Evolutionary conservation across 2,113 vertebrate genomes (phyloP).

Genomic region (Paramisgurnus dabryanus): DNA sequence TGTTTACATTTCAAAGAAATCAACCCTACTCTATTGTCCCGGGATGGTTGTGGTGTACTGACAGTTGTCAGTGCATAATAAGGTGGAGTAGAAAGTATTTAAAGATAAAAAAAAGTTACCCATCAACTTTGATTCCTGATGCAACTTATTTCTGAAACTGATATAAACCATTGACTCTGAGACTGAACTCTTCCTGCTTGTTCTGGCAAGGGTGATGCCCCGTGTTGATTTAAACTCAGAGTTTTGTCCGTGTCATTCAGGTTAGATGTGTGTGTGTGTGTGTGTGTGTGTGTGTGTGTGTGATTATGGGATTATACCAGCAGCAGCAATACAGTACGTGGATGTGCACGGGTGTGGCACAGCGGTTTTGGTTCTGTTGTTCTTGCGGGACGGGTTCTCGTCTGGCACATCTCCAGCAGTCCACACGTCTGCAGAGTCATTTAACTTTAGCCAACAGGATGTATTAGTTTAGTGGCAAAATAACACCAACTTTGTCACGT

Average conservation of each 20-base stretch:
- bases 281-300: conserved; percentile 6
- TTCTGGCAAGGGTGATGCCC: conserved; percentile 14
- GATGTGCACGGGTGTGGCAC: conserved; percentile 39
- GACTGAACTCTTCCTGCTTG: not conserved
- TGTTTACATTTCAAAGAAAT: not conserved
- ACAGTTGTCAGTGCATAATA: not conserved
- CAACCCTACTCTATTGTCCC: no score
- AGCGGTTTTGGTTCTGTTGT: conserved; percentile 34
- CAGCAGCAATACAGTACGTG: not conserved
- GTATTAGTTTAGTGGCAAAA: not conserved
- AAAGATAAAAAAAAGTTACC: no score
- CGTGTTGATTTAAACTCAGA: not conserved
- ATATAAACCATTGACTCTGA: not conserved
- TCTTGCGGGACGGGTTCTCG: conserved; percentile 40
- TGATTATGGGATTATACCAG: conserved; percentile 30
- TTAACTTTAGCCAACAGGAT: conserved; percentile 39
- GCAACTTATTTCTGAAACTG: no score
- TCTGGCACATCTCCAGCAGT: conserved; percentile 32
- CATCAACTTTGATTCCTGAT: no score
- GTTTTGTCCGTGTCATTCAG: conserved; percentile 7
- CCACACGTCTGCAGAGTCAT: conserved; percentile 25
- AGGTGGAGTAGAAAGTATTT: not conserved
- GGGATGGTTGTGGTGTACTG: not conserved
- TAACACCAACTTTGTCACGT: not conserved
- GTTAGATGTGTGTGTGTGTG: conserved; percentile 6